Base-by-base conservation (phyloP, 2,113 vertebrate species). In the Erythrocercus mccallii region DNA sequence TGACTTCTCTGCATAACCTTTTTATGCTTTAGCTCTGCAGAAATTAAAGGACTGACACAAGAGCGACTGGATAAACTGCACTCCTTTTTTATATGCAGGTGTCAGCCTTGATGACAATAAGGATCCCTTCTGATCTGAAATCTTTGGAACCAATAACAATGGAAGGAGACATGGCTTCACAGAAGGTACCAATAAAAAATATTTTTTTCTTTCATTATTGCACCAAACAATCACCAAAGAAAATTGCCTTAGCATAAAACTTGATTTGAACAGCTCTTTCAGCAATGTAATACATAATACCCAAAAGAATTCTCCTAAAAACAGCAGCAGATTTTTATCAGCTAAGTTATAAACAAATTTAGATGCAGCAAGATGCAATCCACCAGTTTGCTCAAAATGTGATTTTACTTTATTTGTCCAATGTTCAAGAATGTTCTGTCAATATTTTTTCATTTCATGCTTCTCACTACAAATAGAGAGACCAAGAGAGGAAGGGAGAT, bases 241-340 rank as follows among this genome's bases (percentile, higher is more conserved):
- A 88, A 92, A 96, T 57, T 77, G 58, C 25, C 33, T 69, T 80
- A 72, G 50, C 74, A 92, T 80, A 92, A 88, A 91, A 89, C 65
- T 74, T 73, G 45, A 84, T 90, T 91, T 81, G 79, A 96, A 74
- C 31, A 74, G 54, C 18, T 80, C 40, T 90, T 91, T 83, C 83
- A 84, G 42, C 42, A 81, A 56, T 33, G 9, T 53, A 82, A 81
- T 69, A 48, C 18, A 24, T 66, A 88, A 79, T 38, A 81, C 22
- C 42, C 78, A 40, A 57, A 88, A 91, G 71, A 81, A 86, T 48
- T 88, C 22, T 71, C 27, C 64, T 92, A 56, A 88, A 94, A 90
- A 90, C 54, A 24, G 57, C 78, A 84, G 56, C 51, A 72, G 56
- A 37, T 66, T 93, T 86, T 81, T 66, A 79, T 62, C 7, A 1